These are phyloP conservation scores for Blera fallax DNA, from an alignment of 2,888 invertebrate species.

Conservation along the genomic window DNA sequence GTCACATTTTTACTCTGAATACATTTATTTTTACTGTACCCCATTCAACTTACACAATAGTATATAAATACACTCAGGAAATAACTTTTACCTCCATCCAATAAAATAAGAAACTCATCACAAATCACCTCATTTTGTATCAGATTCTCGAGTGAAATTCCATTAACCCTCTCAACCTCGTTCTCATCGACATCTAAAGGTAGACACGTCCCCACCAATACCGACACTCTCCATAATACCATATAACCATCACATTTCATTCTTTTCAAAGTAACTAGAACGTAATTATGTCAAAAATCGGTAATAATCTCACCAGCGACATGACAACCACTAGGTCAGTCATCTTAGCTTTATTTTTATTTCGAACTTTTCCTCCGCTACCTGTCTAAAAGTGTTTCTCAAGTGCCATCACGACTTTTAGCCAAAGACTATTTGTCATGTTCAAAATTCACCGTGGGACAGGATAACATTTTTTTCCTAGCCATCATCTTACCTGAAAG, in stretches of 20 bases:
- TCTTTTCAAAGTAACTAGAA: conserved; percentile 10
- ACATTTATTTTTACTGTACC: not conserved
- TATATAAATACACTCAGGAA: conserved; percentile 12
- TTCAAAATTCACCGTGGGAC: conserved; percentile 4
- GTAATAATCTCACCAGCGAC: conserved; percentile 59
- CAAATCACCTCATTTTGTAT: not conserved
- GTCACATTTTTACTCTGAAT: not conserved
- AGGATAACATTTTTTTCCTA: not conserved
- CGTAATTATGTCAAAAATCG: conserved; percentile 42
- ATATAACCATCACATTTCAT: conserved; percentile 21
- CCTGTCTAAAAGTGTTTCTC: conserved; percentile 16
- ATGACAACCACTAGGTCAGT: conserved; percentile 53
- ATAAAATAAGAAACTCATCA: conserved; percentile 5
- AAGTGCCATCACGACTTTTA: conserved; percentile 13
- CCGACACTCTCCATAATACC: not conserved
- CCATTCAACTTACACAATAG: not conserved
- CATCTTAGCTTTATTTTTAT: not conserved
- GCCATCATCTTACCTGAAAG: conserved; percentile 52
- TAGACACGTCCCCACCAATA: not conserved
- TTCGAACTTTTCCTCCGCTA: not conserved
- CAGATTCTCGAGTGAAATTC: not conserved
- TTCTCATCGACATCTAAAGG: not conserved
- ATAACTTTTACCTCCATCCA: conserved; percentile 7
- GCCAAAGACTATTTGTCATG: not conserved
- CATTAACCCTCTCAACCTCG: conserved; percentile 9